Percentiles rank a stretch among this genome's conserved stretches.
phyloP scores from a whole-genome alignment of 1,140 invertebrate species.

The Lordiphosa mommai region DNA sequence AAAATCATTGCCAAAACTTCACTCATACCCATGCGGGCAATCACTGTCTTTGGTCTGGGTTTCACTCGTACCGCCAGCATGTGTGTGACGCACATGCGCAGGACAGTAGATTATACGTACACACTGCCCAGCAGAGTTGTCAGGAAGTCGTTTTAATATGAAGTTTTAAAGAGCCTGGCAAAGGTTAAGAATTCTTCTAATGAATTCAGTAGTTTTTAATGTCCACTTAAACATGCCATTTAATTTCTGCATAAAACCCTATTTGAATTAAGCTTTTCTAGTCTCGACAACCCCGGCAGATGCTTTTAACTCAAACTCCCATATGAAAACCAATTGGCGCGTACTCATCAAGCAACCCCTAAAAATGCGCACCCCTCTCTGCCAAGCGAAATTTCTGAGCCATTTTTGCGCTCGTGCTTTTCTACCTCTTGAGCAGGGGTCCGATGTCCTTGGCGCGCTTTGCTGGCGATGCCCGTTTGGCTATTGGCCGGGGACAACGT shows the following conservation, averaged over 20 bases:
- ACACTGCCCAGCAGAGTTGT: conserved; percentile 32
- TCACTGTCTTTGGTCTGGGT: conserved; percentile 41
- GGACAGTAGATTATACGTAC: too few species aligned
- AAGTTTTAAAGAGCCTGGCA: too few species aligned
- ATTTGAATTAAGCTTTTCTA: not conserved
- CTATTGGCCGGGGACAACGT: conserved; percentile 52
- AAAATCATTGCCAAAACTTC: conserved; percentile 48
- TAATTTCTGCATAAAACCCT: not conserved
- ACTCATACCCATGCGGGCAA: conserved; percentile 48
- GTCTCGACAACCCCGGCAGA: conserved; percentile 44
- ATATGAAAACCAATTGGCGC: not conserved
- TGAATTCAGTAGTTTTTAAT: too few species aligned
- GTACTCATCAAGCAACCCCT: conserved; percentile 55
- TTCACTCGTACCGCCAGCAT: conserved; percentile 43
- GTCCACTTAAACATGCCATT: too few species aligned
- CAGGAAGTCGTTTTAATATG: not conserved
- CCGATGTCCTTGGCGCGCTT: conserved; percentile 61
- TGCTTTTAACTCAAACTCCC: conserved; percentile 51
- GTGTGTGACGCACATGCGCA: conserved; percentile 23
- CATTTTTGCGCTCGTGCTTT: conserved; percentile 36
- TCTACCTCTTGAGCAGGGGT: conserved; percentile 47
- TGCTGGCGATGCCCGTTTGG: conserved; percentile 33
- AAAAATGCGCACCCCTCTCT: conserved; percentile 49
- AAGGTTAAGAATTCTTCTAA: too few species aligned
- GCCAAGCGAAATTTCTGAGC: conserved; percentile 48